phyloP scores from a whole-genome alignment of 2,888 invertebrate species.

The Himalopsyche kuldschensis region DNA sequence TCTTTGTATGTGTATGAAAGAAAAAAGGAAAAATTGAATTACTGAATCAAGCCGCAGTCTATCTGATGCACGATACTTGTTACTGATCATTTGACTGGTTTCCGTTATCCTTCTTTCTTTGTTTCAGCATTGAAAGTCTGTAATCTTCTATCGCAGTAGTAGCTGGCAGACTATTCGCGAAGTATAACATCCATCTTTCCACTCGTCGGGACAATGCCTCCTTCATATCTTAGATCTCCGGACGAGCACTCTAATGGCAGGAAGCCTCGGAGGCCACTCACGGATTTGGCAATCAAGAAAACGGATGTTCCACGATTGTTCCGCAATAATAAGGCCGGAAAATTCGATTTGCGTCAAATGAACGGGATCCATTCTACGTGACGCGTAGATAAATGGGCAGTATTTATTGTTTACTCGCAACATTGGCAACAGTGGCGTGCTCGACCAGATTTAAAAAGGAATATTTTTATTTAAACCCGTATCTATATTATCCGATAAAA shows the following conservation, averaged over 20 bases:
- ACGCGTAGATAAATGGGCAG: constrained; percentile 32
- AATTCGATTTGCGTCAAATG: constrained; percentile 31
- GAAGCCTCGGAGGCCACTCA: constrained; percentile 26
- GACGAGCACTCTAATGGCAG: constrained; percentile 21
- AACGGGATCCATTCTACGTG: constrained; percentile 25
- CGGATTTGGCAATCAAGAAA: constrained; percentile 33
- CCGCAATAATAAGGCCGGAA: constrained; percentile 36
- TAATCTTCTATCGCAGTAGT: not conserved
- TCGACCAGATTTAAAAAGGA: no score
- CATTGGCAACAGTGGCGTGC: not conserved
- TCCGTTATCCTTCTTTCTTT: constrained; percentile 2
- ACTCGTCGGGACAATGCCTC: constrained; percentile 4
- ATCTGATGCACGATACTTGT: constrained; percentile 24
- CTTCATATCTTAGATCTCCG: constrained; percentile 9
- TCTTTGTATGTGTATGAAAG: not conserved
- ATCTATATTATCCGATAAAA: no score
- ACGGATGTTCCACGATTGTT: constrained; percentile 33
- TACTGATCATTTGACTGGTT: constrained; percentile 23
- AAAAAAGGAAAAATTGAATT: constrained; percentile 24
- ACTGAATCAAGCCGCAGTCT: constrained; percentile 22
- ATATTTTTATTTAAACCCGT: no score
- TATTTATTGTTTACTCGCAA: constrained; percentile 30
- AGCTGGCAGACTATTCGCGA: not conserved
- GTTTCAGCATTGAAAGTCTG: not conserved
- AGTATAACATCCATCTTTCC: not conserved